These are phyloP conservation scores for Plagodis dolabraria DNA, from an alignment of 2,888 invertebrate genomes.

Conservation along the genomic window DNA sequence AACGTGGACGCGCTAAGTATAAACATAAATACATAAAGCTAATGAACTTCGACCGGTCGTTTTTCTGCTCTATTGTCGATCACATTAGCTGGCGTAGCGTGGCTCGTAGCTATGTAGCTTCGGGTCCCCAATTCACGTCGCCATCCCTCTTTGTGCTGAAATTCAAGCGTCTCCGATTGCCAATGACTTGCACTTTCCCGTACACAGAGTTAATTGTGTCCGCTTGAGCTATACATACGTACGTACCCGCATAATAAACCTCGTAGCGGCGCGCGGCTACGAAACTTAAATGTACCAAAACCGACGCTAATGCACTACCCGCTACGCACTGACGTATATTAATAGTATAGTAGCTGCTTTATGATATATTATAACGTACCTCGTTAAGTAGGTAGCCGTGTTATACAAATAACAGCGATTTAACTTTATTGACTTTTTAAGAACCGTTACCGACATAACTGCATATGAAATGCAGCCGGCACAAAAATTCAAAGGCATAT, in stretches of 20 bases:
- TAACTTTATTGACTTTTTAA: slow-evolving; percentile 52
- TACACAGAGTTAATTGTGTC: slow-evolving; percentile 74
- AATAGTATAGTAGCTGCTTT: slow-evolving; percentile 38
- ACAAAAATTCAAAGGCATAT: slow-evolving; percentile 47
- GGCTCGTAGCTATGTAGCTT: slow-evolving; percentile 33
- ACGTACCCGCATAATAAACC: slow-evolving; percentile 37
- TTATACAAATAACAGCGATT: slow-evolving; percentile 46
- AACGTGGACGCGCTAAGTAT: slow-evolving; percentile 35
- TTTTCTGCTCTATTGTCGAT: slow-evolving; percentile 65
- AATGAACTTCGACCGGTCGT: slow-evolving; percentile 52
- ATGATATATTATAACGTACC: slow-evolving; percentile 42
- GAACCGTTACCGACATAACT: slow-evolving; percentile 51
- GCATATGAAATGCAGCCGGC: slow-evolving; percentile 32
- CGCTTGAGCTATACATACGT: slow-evolving; percentile 24
- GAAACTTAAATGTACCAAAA: slow-evolving; percentile 53
- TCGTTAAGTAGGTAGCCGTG: slow-evolving; percentile 38
- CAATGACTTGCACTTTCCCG: slow-evolving; percentile 76
- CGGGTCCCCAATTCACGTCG: slow-evolving; percentile 56
- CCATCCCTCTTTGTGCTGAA: slow-evolving; percentile 71
- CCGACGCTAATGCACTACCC: slow-evolving; percentile 49
- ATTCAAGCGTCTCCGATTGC: slow-evolving; percentile 73
- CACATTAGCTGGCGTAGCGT: slow-evolving; percentile 46
- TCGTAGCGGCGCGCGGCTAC: slow-evolving; percentile 51
- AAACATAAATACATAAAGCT: slow-evolving; percentile 45
- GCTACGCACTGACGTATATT: slow-evolving; percentile 48